phyloP scores from a whole-genome alignment of 2,888 invertebrate genomes.

The Leptopilina myrica region DNA sequence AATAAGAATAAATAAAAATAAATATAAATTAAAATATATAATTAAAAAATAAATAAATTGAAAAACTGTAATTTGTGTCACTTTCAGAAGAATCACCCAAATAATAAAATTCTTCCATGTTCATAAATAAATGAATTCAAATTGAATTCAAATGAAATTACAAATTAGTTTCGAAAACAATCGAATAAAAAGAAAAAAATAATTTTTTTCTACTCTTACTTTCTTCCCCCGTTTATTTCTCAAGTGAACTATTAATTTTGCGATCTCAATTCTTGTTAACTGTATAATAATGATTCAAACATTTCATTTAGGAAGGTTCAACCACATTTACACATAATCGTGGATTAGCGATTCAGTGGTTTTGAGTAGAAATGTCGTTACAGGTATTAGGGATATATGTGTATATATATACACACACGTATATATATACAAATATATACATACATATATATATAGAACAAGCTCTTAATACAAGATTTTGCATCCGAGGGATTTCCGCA shows the following conservation, averaged over 20 bases:
- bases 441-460: slow-evolving; percentile 7
- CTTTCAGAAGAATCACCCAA: too few relatives aligned
- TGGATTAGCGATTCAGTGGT: slow-evolving; percentile 39
- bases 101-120: too few relatives aligned
- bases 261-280: slow-evolving; percentile 9
- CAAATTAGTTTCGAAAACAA: too few relatives aligned
- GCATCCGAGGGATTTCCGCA: slow-evolving; percentile 72
- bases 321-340: slow-evolving; percentile 39
- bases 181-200: too few relatives aligned
- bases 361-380: slow-evolving; percentile 32
- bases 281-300: neutral
- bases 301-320: slow-evolving; percentile 13
- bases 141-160: too few relatives aligned
- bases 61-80: too few relatives aligned
- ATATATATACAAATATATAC: neutral
- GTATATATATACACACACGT: slow-evolving; percentile 3
- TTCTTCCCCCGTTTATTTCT: neutral
- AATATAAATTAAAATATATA: too few relatives aligned
- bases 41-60: too few relatives aligned
- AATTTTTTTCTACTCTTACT: too few relatives aligned
- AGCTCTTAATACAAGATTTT: slow-evolving; percentile 58
- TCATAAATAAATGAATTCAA: too few relatives aligned
- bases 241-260: neutral
- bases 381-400: slow-evolving; percentile 24
- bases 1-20: too few relatives aligned